Percentiles rank a stretch among this genome's conserved stretches.
Evolutionary conservation across 2,113 vertebrate genomes (phyloP).

Genomic region (Sardina pilchardus): DNA sequence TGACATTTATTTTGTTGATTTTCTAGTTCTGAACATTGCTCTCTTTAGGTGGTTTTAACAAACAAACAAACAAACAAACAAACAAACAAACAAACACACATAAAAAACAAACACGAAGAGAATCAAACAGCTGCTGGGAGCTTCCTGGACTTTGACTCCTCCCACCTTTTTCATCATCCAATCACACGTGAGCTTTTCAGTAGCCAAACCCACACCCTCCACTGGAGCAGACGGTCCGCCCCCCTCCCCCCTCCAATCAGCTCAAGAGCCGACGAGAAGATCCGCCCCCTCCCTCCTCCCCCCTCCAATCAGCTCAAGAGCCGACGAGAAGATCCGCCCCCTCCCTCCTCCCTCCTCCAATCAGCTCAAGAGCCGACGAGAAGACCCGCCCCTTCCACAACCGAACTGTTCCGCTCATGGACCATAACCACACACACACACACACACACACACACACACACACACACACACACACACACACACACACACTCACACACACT

Average conservation of each 20-base stretch:
- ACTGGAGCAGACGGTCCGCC: background rate
- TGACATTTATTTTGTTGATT: constrained; percentile 46
- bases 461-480: constrained; percentile 24
- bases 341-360: background rate
- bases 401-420: too few relatives aligned
- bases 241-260: too few relatives aligned
- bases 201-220: background rate
- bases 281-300: background rate
- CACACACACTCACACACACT: constrained; percentile 17
- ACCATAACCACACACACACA: background rate
- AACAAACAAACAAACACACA: constrained; percentile 25
- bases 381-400: background rate
- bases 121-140: background rate
- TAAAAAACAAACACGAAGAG: background rate
- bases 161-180: background rate
- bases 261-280: too few relatives aligned
- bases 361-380: too few relatives aligned
- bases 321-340: background rate
- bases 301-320: too few relatives aligned
- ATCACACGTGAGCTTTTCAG: background rate
- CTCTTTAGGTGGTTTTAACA: constrained; percentile 51
- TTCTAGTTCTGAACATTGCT: constrained; percentile 53
- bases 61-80: constrained; percentile 32
- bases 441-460: background rate
- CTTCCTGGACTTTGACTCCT: constrained; percentile 5